Evolutionary conservation across 1,140 invertebrate species (phyloP).

Genomic region (Tenebrio molitor): DNA sequence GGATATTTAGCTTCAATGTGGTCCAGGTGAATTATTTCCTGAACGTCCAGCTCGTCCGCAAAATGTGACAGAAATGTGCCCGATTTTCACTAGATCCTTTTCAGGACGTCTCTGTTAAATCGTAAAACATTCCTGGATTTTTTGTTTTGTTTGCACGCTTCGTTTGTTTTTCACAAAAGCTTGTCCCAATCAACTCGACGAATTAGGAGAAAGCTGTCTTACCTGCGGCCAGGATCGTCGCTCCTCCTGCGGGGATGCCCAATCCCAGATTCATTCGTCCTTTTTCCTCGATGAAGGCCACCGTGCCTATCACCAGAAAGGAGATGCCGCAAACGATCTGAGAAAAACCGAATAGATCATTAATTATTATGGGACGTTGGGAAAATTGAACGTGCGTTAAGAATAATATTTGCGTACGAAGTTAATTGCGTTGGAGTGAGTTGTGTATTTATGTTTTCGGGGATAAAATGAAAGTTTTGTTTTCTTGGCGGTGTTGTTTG

Average conservation of each 20-base stretch:
- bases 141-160: too few relatives aligned
- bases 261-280: constrained; percentile 74
- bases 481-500: too few relatives aligned
- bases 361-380: constrained; percentile 12
- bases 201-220: too few relatives aligned
- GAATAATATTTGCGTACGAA: constrained; percentile 16
- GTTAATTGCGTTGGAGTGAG: neutral
- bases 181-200: too few relatives aligned
- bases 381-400: constrained; percentile 1
- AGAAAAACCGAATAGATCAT: constrained; percentile 54
- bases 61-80: too few relatives aligned
- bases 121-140: too few relatives aligned
- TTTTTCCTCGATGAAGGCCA: constrained; percentile 74
- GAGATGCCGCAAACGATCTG: constrained; percentile 76
- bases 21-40: too few relatives aligned
- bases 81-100: too few relatives aligned
- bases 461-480: constrained; percentile 1
- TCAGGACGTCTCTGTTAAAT: too few relatives aligned
- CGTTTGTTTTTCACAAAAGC: too few relatives aligned
- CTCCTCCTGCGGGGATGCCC: constrained; percentile 72
- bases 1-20: too few relatives aligned
- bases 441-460: neutral
- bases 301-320: constrained; percentile 74
- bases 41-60: too few relatives aligned
- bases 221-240: constrained; percentile 74